Evolutionary conservation across 2,888 invertebrate species (phyloP).

Genomic region (Kuschelorhynchus macadamiae): DNA sequence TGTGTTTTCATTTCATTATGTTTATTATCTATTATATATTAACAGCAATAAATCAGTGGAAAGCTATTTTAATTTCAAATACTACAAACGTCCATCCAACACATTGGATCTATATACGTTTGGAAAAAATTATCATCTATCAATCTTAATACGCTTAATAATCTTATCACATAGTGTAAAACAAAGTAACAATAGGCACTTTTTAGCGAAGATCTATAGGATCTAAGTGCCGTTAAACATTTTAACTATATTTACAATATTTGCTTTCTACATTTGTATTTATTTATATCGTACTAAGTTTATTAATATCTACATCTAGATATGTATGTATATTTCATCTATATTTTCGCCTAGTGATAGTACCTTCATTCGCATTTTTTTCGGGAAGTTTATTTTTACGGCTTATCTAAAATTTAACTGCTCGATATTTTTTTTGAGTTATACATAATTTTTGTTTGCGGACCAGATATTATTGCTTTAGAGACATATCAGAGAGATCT

Average conservation of each 20-base stretch:
- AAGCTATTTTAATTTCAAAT: too few species aligned
- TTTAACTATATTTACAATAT: conserved; percentile 61
- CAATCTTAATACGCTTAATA: conserved; percentile 52
- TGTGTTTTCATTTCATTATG: too few species aligned
- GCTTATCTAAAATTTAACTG: conserved; percentile 49
- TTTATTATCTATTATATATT: too few species aligned
- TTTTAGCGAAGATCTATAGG: conserved; percentile 61
- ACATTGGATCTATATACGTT: neutral
- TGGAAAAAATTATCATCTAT: neutral
- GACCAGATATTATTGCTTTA: too few species aligned
- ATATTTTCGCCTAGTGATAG: conserved; percentile 47
- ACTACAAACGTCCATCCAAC: too few species aligned
- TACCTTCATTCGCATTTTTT: conserved; percentile 62
- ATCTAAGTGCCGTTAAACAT: conserved; percentile 63
- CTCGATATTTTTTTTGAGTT: too few species aligned
- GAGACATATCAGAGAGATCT: too few species aligned
- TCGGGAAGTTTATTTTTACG: conserved; percentile 63
- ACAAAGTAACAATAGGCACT: conserved; percentile 66
- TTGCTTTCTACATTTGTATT: conserved; percentile 52
- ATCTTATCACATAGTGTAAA: conserved; percentile 65
- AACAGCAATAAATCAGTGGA: too few species aligned
- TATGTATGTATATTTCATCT: conserved; percentile 65
- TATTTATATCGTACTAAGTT: conserved; percentile 43
- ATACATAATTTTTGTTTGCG: too few species aligned
- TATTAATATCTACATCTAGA: conserved; percentile 63